A percentile compares a stretch with the other conserved stretches of the same genome.
phyloP scores from a whole-genome alignment of 2,113 vertebrate genomes.

The Patagioenas fasciata region DNA sequence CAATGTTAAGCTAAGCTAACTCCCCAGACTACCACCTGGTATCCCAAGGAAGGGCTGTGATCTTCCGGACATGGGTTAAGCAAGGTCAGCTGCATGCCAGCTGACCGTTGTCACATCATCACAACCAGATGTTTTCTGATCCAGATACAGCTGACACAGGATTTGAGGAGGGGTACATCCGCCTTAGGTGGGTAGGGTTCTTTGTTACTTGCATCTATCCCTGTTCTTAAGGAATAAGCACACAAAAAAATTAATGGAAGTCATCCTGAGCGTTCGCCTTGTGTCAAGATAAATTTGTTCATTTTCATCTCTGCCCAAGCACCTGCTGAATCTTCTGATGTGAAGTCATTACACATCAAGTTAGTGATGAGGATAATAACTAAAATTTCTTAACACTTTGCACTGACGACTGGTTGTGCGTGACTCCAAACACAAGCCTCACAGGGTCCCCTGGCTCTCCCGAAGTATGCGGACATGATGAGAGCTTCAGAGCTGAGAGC shows the following conservation, averaged over 20 bases:
- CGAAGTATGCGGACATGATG: rapidly evolving
- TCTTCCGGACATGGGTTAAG: neutral
- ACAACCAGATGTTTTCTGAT: neutral
- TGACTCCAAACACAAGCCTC: neutral
- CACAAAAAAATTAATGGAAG: rapidly evolving
- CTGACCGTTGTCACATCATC: neutral
- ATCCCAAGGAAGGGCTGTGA: neutral
- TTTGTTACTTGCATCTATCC: neutral
- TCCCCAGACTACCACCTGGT: neutral
- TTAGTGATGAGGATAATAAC: neutral
- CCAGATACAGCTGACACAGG: neutral
- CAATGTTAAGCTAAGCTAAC: neutral
- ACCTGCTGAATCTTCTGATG: neutral
- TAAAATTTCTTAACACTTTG: neutral
- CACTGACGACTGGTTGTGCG: rapidly evolving
- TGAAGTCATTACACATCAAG: neutral
- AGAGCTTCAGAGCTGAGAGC: rapidly evolving
- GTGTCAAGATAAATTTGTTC: neutral
- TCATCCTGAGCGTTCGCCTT: neutral
- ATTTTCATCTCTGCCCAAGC: neutral
- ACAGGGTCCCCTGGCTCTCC: neutral
- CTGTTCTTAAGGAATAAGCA: rapidly evolving
- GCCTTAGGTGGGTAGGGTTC: neutral
- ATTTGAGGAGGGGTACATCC: neutral
- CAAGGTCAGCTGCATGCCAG: neutral